Conservation (phyloP, 2,888 invertebrate genomes). For the Brachypterus glaber region DNA sequence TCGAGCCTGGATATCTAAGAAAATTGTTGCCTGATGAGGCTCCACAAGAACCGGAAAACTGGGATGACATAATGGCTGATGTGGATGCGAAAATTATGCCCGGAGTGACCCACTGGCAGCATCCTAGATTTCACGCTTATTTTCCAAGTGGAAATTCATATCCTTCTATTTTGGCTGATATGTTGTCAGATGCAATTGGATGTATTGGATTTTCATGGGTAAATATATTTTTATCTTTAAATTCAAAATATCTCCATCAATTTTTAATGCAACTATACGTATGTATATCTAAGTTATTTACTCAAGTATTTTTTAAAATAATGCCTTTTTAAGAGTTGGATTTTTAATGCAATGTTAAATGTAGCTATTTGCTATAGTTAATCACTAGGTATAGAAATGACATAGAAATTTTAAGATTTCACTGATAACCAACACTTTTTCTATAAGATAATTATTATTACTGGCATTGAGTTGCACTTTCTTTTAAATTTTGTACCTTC, state of each 20-base stretch:
- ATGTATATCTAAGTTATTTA: not conserved
- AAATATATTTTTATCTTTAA: too few relatives aligned
- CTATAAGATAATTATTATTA: too few relatives aligned
- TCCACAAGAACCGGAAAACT: conserved; percentile 72
- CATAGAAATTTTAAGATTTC: too few relatives aligned
- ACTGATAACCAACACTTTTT: too few relatives aligned
- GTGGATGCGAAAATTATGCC: conserved; percentile 90
- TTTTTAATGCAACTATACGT: not conserved
- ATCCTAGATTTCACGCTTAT: conserved; percentile 97
- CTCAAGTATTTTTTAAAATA: too few relatives aligned
- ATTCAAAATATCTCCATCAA: too few relatives aligned
- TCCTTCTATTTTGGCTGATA: conserved; percentile 95
- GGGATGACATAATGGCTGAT: conserved; percentile 83
- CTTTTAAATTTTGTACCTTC: too few relatives aligned
- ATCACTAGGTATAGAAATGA: too few relatives aligned
- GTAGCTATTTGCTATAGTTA: too few relatives aligned
- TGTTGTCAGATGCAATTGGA: conserved; percentile 92
- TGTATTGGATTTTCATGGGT: conserved; percentile 99
- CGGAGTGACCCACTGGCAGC: conserved; percentile 97
- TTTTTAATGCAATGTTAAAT: too few relatives aligned
- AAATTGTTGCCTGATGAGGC: conserved; percentile 70
- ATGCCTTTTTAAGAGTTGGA: too few relatives aligned
- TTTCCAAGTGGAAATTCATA: conserved; percentile 97
- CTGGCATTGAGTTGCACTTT: too few relatives aligned
- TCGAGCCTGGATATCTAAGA: conserved; percentile 84